Conservation (phyloP, 2,888 invertebrate genomes). For the Eupithecia subfuscata region DNA sequence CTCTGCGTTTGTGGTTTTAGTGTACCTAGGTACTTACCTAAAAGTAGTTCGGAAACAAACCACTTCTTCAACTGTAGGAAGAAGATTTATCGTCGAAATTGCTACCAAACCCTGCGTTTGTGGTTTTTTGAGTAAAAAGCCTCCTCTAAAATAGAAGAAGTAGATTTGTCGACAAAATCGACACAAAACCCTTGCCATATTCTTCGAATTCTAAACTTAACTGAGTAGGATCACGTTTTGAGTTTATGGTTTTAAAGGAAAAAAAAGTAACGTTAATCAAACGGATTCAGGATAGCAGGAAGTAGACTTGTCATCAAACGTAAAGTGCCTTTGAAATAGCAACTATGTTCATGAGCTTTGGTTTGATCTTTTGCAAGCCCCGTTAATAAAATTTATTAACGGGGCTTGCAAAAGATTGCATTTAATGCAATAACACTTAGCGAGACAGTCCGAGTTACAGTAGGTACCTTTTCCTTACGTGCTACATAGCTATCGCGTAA, state of each 20-base stretch:
- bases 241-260: too few species aligned
- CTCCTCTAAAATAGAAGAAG: too few species aligned
- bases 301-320: not conserved
- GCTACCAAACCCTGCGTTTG: too few species aligned
- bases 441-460: slow-evolving; percentile 20
- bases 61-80: not conserved
- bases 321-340: not conserved
- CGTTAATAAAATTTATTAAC: too few species aligned
- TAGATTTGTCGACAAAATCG: too few species aligned
- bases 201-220: too few species aligned
- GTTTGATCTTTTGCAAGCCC: not conserved
- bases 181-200: too few species aligned
- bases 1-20: not conserved
- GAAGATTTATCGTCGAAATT: not conserved
- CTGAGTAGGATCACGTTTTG: too few species aligned
- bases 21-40: too few species aligned
- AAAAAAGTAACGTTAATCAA: not conserved
- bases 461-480: slow-evolving; percentile 12
- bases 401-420: too few species aligned
- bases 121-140: too few species aligned
- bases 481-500: slow-evolving; percentile 30
- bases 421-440: slow-evolving; percentile 24
- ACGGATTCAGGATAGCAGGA: not conserved
- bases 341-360: not conserved
- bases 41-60: too few species aligned